Evolutionary conservation across 2,888 invertebrate genomes (phyloP), one percentile per base, ranked within the genome.

Genomic region (Trachelus stipa): DNA sequence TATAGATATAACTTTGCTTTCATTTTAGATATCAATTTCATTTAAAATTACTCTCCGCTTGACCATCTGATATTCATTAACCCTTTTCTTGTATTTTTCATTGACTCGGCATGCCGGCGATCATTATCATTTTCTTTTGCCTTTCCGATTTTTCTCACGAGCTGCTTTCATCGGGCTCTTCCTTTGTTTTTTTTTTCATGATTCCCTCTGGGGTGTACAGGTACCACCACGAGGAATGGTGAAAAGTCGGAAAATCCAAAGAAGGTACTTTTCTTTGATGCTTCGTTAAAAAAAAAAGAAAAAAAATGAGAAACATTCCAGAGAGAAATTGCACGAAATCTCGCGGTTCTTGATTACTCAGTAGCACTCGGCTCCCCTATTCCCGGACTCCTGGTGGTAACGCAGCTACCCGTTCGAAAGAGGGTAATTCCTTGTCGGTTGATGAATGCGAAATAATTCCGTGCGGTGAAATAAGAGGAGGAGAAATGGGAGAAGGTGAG

Each of bases 361-460:
- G 56, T 56, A 56, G 56, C 56, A 30, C 30, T 34, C 71, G 12
- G 71, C 71, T 34, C 71, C 30, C 30, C 74, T 15, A 33, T 23
- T 30, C 23, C 37, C 74, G 12, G 30, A 30, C 74, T 34, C 9
- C 30, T 74, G 74, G 34, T 3, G 35, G 30, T 35, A 35, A 30
- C n/a, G 71, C 71, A 6, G 12, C 33, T 34, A 34, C 12, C 35
- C 33, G 33, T 68, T 76, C 76, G 76, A 76, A 76, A 76, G 68
- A 73, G 71, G 73, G 76, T 76, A 76, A 76, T 76, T 76, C 71
- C 76, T 76, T 33, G 74, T 30, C n/a, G 73, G 76, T 71, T 76
- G 76, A 76, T 76, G 76, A 76, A 76, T 76, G 76, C 71, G 37
- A 74, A 74, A 74, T 74, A 74, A 74, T 74, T 74, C 74, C 35